Evolutionary conservation across 2,888 invertebrate genomes (phyloP).

Genomic region (Sesamia inferens): DNA sequence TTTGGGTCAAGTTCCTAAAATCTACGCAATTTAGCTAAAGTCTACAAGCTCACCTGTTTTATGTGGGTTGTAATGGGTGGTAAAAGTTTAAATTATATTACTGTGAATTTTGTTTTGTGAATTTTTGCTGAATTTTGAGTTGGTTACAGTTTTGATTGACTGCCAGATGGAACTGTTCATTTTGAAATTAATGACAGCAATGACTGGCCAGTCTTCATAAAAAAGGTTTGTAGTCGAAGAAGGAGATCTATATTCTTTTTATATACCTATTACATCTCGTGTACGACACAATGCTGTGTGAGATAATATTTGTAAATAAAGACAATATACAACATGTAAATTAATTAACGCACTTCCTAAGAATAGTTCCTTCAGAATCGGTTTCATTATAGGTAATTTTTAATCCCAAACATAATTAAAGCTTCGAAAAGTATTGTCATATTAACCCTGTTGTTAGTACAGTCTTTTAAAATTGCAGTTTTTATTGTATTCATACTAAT

Average conservation of each 20-base stretch:
- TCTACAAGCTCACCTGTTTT: constrained; percentile 59
- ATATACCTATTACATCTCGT: too few relatives aligned
- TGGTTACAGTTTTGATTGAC: constrained; percentile 65
- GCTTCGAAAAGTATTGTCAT: too few relatives aligned
- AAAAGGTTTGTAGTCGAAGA: not conserved
- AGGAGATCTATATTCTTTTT: not conserved
- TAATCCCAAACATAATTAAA: too few relatives aligned
- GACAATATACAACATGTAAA: too few relatives aligned
- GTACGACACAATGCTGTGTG: too few relatives aligned
- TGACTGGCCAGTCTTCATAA: constrained; percentile 39
- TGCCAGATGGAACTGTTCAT: constrained; percentile 68
- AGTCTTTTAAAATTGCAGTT: too few relatives aligned
- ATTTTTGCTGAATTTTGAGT: constrained; percentile 57
- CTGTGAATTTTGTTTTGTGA: constrained; percentile 68
- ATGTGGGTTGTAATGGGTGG: constrained; percentile 23
- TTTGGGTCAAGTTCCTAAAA: constrained; percentile 71
- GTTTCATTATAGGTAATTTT: too few relatives aligned
- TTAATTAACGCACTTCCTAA: too few relatives aligned
- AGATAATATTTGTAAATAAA: too few relatives aligned
- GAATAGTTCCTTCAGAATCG: too few relatives aligned
- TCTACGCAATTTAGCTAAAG: constrained; percentile 31
- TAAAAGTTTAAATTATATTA: constrained; percentile 51
- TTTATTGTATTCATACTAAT: too few relatives aligned
- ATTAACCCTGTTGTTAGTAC: too few relatives aligned
- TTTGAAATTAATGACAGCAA: constrained; percentile 62